phyloP scores from a whole-genome alignment of 2,113 vertebrate genomes.

The Rhinoderma darwinii region DNA sequence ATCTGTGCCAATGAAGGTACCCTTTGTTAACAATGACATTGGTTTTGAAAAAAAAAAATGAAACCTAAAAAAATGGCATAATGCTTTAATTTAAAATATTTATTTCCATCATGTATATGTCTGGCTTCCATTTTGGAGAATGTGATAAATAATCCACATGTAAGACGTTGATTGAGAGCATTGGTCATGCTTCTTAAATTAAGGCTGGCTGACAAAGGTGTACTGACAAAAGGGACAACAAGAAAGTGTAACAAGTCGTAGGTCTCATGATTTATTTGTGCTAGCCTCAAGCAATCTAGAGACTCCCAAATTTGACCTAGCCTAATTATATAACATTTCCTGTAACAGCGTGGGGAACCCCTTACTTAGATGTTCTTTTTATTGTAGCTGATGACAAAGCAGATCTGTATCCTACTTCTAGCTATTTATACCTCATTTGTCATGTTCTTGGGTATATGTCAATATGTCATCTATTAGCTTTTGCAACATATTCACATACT shows the following conservation, averaged over 20 bases:
- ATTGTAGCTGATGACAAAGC: constrained; percentile 61
- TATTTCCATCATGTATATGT: background rate
- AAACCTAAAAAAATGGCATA: background rate
- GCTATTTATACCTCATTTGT: constrained; percentile 58
- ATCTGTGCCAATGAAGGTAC: too few species aligned
- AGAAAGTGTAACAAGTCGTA: constrained; percentile 37
- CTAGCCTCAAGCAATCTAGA: constrained; percentile 65
- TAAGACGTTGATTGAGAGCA: background rate
- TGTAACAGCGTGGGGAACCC: constrained; percentile 59
- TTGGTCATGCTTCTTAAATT: constrained; percentile 64
- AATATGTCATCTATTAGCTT: constrained; percentile 22
- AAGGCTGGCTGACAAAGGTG: constrained; percentile 61
- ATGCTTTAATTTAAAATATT: background rate
- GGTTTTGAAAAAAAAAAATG: background rate
- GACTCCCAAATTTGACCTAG: constrained; percentile 63
- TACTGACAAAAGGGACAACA: constrained; percentile 57
- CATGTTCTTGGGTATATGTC: constrained; percentile 56
- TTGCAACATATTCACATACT: background rate
- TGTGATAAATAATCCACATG: background rate
- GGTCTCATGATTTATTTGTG: constrained; percentile 60
- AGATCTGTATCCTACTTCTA: constrained; percentile 34
- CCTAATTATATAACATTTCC: constrained; percentile 67
- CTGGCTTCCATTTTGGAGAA: background rate
- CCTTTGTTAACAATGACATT: background rate
- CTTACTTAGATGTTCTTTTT: constrained; percentile 58